Conservation (phyloP, 2,888 invertebrate species). For the Thymelicus sylvestris region DNA sequence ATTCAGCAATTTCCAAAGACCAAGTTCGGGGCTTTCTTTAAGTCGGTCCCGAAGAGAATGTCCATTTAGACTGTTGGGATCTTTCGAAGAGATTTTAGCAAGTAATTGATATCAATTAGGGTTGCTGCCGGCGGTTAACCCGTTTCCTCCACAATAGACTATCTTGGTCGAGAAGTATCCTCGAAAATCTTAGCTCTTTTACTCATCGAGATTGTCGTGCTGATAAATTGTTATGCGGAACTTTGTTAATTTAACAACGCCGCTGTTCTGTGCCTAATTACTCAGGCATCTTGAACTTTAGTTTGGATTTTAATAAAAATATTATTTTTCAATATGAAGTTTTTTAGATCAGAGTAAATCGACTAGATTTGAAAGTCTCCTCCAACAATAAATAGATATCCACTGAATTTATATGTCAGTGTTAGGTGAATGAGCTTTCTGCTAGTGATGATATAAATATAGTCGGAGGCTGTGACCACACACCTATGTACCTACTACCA, state of each 20-base stretch:
- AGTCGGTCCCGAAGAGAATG: constrained; percentile 39
- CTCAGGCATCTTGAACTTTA: constrained; percentile 8
- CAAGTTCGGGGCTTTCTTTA: constrained; percentile 32
- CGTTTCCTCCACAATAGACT: constrained; percentile 62
- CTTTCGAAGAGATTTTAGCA: constrained; percentile 40
- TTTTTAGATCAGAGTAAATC: no score
- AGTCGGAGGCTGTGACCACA: no score
- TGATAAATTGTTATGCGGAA: constrained; percentile 58
- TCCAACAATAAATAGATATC: no score
- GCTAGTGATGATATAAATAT: no score
- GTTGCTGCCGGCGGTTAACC: constrained; percentile 57
- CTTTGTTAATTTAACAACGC: constrained; percentile 27
- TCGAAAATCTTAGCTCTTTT: constrained; percentile 53
- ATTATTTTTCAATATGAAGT: no score
- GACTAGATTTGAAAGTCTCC: no score
- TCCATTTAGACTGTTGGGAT: constrained; percentile 38
- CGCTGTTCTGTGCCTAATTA: constrained; percentile 23
- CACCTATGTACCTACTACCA: no score
- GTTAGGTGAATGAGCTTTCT: no score
- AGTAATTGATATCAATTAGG: constrained; percentile 78
- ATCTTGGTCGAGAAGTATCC: constrained; percentile 59
- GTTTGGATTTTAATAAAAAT: not conserved
- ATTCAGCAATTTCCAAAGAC: constrained; percentile 18
- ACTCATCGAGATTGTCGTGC: constrained; percentile 57
- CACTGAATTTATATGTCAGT: no score